Conservation (phyloP, 2,113 vertebrate genomes). For the Ceyx cyanopectus region DNA sequence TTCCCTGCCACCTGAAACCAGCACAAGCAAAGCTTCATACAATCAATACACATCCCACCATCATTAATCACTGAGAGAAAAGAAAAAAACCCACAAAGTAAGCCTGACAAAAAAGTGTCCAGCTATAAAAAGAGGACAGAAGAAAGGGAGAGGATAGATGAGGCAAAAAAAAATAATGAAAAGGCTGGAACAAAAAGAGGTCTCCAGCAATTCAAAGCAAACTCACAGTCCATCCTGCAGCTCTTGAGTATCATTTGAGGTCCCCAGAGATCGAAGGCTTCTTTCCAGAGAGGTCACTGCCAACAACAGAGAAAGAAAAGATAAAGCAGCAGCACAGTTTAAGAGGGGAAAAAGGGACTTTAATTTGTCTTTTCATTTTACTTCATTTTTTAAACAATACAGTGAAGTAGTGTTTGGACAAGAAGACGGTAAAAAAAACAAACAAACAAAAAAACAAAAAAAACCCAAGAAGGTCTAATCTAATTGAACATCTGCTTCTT, state of each 20-base stretch:
- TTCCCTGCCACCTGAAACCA: background rate
- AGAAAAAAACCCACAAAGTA: rapidly evolving
- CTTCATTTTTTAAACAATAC: background rate
- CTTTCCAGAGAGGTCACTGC: slow-evolving; percentile 89
- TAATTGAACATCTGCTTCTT: background rate
- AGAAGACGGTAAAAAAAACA: no score
- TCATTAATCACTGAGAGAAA: background rate
- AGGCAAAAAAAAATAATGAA: background rate
- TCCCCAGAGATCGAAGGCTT: slow-evolving; percentile 86
- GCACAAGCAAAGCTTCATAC: background rate
- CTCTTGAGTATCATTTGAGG: slow-evolving; percentile 86
- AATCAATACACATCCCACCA: background rate
- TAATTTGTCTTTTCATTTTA: background rate
- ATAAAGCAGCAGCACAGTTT: background rate
- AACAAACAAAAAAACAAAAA: background rate
- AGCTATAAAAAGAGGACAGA: background rate
- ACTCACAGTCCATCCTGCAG: slow-evolving; percentile 89
- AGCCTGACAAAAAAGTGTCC: background rate
- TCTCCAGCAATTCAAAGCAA: background rate
- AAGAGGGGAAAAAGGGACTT: rapidly evolving
- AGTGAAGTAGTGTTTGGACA: background rate
- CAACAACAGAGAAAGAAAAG: background rate
- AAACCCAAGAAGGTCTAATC: background rate
- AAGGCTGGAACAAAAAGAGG: background rate
- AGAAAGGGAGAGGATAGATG: background rate